phyloP scores from a whole-genome alignment of 2,888 invertebrate genomes.

The Morpho achilles region DNA sequence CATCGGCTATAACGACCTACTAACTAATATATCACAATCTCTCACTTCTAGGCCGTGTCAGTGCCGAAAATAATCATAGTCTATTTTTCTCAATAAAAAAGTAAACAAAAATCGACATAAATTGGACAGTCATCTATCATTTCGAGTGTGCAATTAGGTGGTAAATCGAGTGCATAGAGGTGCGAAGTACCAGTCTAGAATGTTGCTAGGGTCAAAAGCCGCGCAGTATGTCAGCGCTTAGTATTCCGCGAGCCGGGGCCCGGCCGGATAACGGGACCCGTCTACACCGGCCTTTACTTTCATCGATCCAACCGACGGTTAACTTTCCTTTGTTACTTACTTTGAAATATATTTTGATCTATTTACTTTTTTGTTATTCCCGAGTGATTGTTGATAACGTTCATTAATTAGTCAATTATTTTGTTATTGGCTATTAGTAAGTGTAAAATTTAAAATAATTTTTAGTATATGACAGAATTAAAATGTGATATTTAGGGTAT shows the following conservation, averaged over 20 bases:
- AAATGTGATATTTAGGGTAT: no score
- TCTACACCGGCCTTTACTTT: constrained; percentile 76
- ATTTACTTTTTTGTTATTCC: constrained; percentile 27
- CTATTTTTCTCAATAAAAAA: neutral
- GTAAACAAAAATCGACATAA: constrained; percentile 11
- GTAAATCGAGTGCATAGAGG: constrained; percentile 56
- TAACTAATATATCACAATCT: no score
- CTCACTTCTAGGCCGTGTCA: no score
- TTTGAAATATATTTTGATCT: constrained; percentile 42
- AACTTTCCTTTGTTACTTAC: constrained; percentile 77
- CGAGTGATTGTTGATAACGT: constrained; percentile 2
- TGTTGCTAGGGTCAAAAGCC: constrained; percentile 78
- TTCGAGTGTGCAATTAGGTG: constrained; percentile 27
- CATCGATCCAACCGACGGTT: constrained; percentile 75
- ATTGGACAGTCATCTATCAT: neutral
- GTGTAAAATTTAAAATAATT: neutral
- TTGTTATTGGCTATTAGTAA: neutral
- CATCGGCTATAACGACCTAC: no score
- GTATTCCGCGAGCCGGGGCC: constrained; percentile 72
- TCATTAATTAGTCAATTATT: constrained; percentile 1
- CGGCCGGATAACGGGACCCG: constrained; percentile 73
- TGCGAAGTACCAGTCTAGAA: constrained; percentile 73
- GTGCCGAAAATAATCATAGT: no score
- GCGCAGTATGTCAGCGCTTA: constrained; percentile 78
- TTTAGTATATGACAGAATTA: no score